A percentile compares a stretch with the other conserved stretches of the same genome.
These are phyloP conservation scores for Atta colombica DNA, from an alignment of 1,140 invertebrate genomes.

Conservation along the genomic window DNA sequence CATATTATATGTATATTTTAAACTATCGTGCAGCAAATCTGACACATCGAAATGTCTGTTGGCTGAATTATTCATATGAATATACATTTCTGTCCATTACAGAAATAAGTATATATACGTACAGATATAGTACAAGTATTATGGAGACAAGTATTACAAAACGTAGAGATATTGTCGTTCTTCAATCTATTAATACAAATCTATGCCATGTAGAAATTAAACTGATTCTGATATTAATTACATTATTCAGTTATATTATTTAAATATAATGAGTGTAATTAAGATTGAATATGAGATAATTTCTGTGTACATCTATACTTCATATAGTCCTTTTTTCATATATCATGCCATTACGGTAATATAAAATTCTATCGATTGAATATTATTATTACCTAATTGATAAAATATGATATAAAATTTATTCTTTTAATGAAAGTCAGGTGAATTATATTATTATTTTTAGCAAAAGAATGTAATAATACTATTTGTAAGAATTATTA, in stretches of 20 bases:
- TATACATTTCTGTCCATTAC: background rate
- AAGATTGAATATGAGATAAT: background rate
- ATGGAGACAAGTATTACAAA: background rate
- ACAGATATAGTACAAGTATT: too few species aligned
- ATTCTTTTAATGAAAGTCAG: constrained; percentile 10
- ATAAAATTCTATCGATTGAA: background rate
- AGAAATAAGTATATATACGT: too few species aligned
- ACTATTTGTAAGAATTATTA: background rate
- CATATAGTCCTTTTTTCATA: background rate
- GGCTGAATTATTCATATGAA: constrained; percentile 7
- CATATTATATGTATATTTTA: background rate
- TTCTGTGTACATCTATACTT: background rate
- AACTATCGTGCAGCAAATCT: background rate
- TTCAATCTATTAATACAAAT: background rate
- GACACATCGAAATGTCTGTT: background rate
- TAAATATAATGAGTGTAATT: constrained; percentile 16
- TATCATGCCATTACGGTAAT: background rate
- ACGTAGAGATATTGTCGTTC: background rate
- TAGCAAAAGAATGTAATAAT: background rate
- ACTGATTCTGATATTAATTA: background rate
- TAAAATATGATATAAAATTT: background rate
- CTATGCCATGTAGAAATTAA: background rate
- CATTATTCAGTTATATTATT: constrained; percentile 24
- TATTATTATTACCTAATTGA: background rate
- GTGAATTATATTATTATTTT: background rate